Evolutionary conservation across 2,113 vertebrate species (phyloP), one percentile per base, ranked within the genome.

Genomic region (Gallinago undulata): DNA sequence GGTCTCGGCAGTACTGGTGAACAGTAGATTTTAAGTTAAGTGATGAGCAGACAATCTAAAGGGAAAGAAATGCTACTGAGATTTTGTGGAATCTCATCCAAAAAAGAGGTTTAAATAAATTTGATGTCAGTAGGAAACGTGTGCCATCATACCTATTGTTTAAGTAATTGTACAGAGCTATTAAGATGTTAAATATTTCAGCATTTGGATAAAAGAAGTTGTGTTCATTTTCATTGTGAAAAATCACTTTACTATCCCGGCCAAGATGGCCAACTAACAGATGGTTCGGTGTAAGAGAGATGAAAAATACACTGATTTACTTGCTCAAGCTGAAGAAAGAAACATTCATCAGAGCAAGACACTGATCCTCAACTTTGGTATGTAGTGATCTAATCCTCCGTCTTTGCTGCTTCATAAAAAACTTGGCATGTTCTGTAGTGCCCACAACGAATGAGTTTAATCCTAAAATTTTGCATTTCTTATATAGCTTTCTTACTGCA

Each of bases 171-270:
- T 12, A 57, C 19, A 92, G 63, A 73, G 53, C 63, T 68, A 76
- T 93, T 76, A 86, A 90, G 70, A 80, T 48, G 28, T 27, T 88
- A 83, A 92, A 88, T 92, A 80, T 69, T 83, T 93, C 47, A 86
- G 21, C 39, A 78, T 75, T 82, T 87, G 66, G n/a, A 87, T 24
- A 87, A 91, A 91, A 89, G 19, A 80, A 43, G 5, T 53, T 62
- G 23, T 27, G 45, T 66, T 88, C 94, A 79, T 83, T 84, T 92
- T 86, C 76, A 84, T 80, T 57, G 30, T 57, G 55, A 90, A 81
- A 73, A 81, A 69, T 47, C 27, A 67, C 24, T 62, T 79, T 33
- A 57, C 25, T 41, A 13, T 41, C 59, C 93, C 81, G 84, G 69
- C 60, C 8, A 4, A 67, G 50, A 81, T 22, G 16, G 21, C 25